phyloP scores from a whole-genome alignment of 2,797 vertebrate species.

The Apogon talboti region DNA sequence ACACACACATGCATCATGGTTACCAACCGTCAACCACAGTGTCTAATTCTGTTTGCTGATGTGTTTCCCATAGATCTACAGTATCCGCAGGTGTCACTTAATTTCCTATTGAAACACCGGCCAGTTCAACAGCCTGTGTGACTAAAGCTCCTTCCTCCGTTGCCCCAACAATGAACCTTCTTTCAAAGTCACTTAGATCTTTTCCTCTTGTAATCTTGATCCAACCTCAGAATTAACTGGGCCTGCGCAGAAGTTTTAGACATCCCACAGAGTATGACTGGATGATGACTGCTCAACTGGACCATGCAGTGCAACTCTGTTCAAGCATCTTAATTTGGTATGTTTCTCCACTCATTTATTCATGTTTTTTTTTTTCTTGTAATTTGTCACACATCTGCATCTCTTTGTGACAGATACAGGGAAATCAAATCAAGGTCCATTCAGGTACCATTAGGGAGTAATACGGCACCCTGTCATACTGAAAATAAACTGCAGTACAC shows the following conservation, averaged over 20 bases:
- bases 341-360: no score
- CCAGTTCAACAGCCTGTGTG: neutral
- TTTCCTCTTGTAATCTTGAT: slow-evolving; percentile 8
- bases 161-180: slow-evolving; percentile 9
- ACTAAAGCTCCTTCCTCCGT: neutral
- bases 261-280: neutral
- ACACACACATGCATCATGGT: no score
- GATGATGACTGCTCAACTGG: slow-evolving; percentile 1
- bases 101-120: neutral
- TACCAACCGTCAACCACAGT: neutral
- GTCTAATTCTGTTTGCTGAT: neutral
- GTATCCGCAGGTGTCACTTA: neutral
- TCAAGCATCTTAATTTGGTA: slow-evolving; percentile 6
- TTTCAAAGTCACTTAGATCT: slow-evolving; percentile 17
- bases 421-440: slow-evolving; percentile 37
- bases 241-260: neutral
- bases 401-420: slow-evolving; percentile 23
- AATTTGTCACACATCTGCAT: neutral
- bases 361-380: neutral
- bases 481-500: slow-evolving; percentile 29
- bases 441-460: neutral
- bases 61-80: neutral
- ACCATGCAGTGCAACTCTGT: neutral
- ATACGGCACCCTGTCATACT: slow-evolving; percentile 11
- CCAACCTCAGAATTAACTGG: neutral